Evolutionary conservation across 2,113 vertebrate genomes (phyloP).

Genomic region (Polypterus senegalus): DNA sequence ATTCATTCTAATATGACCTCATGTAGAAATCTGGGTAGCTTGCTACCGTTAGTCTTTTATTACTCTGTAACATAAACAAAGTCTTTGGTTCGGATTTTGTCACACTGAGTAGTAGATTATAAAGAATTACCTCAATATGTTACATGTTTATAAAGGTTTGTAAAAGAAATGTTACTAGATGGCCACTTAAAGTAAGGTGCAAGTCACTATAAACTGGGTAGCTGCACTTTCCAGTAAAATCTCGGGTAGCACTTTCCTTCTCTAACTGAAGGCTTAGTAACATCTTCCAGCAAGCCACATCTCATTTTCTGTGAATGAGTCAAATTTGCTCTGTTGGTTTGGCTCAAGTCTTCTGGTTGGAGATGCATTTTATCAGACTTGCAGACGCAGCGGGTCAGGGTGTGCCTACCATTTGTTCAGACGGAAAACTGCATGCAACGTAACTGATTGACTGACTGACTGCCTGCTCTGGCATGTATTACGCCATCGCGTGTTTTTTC

Average conservation of each 20-base stretch:
- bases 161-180: too few species aligned
- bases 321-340: slow-evolving; percentile 18
- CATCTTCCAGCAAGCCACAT: slow-evolving; percentile 32
- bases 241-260: slow-evolving; percentile 28
- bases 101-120: too few species aligned
- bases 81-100: too few species aligned
- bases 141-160: too few species aligned
- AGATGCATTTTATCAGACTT: slow-evolving; percentile 6
- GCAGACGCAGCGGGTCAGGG: slow-evolving; percentile 18
- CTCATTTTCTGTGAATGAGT: slow-evolving; percentile 25
- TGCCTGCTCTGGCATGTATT: slow-evolving; percentile 19
- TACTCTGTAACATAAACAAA: too few species aligned
- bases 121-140: too few species aligned
- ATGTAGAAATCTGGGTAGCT: too few species aligned
- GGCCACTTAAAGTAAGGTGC: too few species aligned
- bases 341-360: slow-evolving; percentile 8
- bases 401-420: slow-evolving; percentile 8
- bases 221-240: slow-evolving; percentile 6
- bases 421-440: slow-evolving; percentile 11
- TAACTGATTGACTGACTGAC: slow-evolving; percentile 10
- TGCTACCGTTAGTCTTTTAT: too few species aligned
- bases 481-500: neutral
- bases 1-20: too few species aligned
- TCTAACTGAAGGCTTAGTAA: slow-evolving; percentile 22
- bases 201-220: too few species aligned